Base-by-base conservation (phyloP, 23 tunicate species). In the Pegea sp. region DNA sequence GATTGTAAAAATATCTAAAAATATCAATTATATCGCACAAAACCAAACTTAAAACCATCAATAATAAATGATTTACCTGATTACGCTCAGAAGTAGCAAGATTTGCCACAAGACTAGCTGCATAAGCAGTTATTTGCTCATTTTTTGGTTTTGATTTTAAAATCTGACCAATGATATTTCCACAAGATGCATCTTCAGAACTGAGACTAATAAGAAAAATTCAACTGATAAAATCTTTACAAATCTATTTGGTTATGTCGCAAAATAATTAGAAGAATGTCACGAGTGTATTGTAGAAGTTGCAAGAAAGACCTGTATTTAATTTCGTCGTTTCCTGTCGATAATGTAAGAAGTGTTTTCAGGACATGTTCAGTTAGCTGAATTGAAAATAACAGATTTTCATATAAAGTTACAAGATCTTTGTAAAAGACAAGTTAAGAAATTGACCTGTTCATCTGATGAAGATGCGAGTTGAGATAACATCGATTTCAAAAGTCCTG, bases 291-390 rank as follows among this genome's bases (percentile, higher is more conserved):
- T n/a, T n/a, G n/a, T n/a, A n/a, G n/a, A n/a, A n/a, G n/a, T n/a
- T n/a, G n/a, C n/a, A n/a, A n/a, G n/a, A 84, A 76, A 64, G 34
- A 84, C 95, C 44, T 63, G 46, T 84, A 84, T 57, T 84, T 84
- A 0, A 70, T 69, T 4, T 84, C 86, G 27, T 62, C 67, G 34
- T 62, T 34, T 3, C 95, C 95, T 33, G 71, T 50, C n/a, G 95
- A 84, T 56, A 84, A 44, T 31, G 65, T 42, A 31, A 72, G 66
- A 26, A 84, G 50, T 8, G 70, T 74, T 16, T 71, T 59, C 0
- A 84, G 67, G 19, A 74, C 69, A 49, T 76, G 81, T 31, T 74
- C 95, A 5, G 64, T 66, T 22, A 76, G 75, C 95, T 84, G 64
- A 5, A 59, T n/a, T 1, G 62, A 5, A 27, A 7, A n/a, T n/a